phyloP scores from a whole-genome alignment of 1,140 invertebrate genomes.

The Yoshiicerus persimilis region DNA sequence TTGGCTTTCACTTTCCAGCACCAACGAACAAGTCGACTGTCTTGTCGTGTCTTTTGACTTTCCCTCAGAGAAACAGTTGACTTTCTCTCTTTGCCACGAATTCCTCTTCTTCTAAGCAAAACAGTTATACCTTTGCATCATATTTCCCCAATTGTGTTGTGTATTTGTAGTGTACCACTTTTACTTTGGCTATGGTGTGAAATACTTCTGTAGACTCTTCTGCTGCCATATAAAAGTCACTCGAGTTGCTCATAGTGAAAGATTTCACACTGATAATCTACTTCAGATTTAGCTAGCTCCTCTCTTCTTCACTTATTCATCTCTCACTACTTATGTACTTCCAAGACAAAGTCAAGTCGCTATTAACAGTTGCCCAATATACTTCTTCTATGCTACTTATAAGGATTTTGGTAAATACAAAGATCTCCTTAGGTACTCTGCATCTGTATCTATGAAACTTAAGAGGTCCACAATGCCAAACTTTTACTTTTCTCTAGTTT shows the following conservation, averaged over 20 bases:
- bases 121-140: not conserved
- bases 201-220: not conserved
- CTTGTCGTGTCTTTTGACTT: not conserved
- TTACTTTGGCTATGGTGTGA: not conserved
- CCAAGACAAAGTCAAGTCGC: not conserved
- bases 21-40: slow-evolving; percentile 4
- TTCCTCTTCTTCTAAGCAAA: not conserved
- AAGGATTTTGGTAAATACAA: no score
- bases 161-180: not conserved
- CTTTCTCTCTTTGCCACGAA: not conserved
- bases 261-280: slow-evolving; percentile 34
- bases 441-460: not conserved
- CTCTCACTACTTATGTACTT: not conserved
- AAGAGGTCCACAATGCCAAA: no score
- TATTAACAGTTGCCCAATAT: not conserved
- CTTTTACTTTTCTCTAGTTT: not conserved
- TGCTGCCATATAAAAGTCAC: slow-evolving; percentile 27
- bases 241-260: slow-evolving; percentile 9
- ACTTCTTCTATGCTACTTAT: not conserved
- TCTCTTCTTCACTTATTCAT: not conserved
- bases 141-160: not conserved
- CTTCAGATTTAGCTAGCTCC: slow-evolving; percentile 4
- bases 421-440: no score
- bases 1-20: not conserved
- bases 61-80: slow-evolving; percentile 1